Conservation (phyloP, 92 coral and sea anemone species). For the Montipora capitata region DNA sequence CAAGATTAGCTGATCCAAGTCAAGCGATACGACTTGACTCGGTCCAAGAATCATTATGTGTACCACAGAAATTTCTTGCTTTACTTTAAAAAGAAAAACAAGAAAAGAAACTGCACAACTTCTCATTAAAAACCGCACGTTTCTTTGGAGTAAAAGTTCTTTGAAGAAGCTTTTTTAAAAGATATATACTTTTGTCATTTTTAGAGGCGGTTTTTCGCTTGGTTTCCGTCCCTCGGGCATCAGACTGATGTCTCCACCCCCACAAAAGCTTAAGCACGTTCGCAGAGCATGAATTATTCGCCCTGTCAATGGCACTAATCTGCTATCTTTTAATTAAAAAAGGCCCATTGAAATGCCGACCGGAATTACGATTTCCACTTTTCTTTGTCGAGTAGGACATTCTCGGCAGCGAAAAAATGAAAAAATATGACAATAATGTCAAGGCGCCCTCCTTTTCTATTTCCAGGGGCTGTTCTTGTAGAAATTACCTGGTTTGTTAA, state of each 20-base stretch:
- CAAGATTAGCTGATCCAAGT: too few relatives aligned
- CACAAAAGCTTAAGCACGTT: slow-evolving; percentile 33
- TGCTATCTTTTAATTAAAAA: slow-evolving; percentile 49
- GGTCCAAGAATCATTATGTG: not conserved
- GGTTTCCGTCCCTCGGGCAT: slow-evolving; percentile 52
- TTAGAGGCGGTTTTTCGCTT: slow-evolving; percentile 19
- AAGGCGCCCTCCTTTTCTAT: not conserved
- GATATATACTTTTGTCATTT: not conserved
- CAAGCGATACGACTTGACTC: too few relatives aligned
- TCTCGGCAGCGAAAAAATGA: not conserved
- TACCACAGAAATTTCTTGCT: too few relatives aligned
- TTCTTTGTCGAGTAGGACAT: slow-evolving; percentile 19
- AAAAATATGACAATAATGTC: not conserved
- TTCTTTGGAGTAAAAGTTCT: not conserved
- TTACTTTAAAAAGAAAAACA: too few relatives aligned
- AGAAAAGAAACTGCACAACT: too few relatives aligned
- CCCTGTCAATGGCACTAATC: slow-evolving; percentile 36
- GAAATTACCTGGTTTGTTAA: slow-evolving; percentile 12
- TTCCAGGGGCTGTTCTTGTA: not conserved
- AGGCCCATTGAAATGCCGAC: slow-evolving; percentile 52
- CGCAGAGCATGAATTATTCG: slow-evolving; percentile 6
- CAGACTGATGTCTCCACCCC: slow-evolving; percentile 29
- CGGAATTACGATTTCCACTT: slow-evolving; percentile 45
- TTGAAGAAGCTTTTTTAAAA: not conserved
- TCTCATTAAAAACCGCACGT: not conserved